Evolutionary conservation across 2,797 vertebrate species (phyloP).

Genomic region (Loris lydekkerianus): DNA sequence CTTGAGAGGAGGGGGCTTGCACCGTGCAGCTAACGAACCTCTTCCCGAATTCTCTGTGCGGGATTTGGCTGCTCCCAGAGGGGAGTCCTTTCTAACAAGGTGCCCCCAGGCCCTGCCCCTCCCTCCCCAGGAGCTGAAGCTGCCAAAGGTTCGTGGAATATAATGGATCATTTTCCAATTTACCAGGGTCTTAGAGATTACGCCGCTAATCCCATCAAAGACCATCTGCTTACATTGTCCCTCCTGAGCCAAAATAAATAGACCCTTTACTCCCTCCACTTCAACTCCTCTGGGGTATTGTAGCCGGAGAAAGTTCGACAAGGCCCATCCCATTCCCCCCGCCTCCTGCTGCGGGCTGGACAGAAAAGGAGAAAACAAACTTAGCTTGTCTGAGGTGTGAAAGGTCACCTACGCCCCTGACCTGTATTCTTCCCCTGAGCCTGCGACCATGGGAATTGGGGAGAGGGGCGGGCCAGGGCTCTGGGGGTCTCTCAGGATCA

Average conservation of each 20-base stretch:
- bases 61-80: constrained; percentile 79
- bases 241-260: constrained; percentile 90
- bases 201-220: constrained; percentile 93
- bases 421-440: constrained; percentile 76
- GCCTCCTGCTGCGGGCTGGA: constrained; percentile 86
- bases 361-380: constrained; percentile 89
- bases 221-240: constrained; percentile 92
- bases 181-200: constrained; percentile 90
- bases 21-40: constrained; percentile 47
- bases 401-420: constrained; percentile 82
- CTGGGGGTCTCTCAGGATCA: constrained; percentile 74
- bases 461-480: constrained; percentile 74
- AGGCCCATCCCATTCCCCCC: constrained; percentile 85
- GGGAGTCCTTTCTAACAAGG: constrained; percentile 84
- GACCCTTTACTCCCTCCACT: constrained; percentile 89
- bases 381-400: constrained; percentile 86
- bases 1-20: constrained; percentile 27
- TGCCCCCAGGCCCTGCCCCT: constrained; percentile 78
- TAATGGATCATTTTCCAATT: constrained; percentile 92
- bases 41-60: constrained; percentile 65
- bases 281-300: constrained; percentile 86
- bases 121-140: constrained; percentile 79
- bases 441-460: constrained; percentile 79
- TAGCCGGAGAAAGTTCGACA: constrained; percentile 85
- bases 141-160: constrained; percentile 86